Evolutionary conservation across 2,797 vertebrate species (phyloP).

Genomic region (Sylvia borin): DNA sequence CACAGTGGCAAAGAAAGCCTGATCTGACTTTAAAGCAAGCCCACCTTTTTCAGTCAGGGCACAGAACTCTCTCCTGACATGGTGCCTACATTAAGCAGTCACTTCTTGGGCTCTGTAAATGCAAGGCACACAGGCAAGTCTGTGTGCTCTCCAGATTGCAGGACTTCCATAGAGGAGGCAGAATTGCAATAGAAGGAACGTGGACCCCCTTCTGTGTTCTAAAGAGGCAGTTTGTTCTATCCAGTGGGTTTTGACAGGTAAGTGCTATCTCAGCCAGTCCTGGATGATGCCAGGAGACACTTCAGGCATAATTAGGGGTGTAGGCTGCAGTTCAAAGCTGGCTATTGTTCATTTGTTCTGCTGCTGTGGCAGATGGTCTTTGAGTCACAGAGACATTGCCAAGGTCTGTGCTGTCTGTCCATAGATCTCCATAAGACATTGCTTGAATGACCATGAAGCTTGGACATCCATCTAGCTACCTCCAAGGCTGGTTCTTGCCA

Average conservation of each 20-base stretch:
- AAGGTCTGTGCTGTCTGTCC: not conserved
- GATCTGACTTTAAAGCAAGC: not conserved
- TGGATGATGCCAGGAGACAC: not conserved
- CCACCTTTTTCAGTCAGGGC: not conserved
- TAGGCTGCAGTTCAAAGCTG: not conserved
- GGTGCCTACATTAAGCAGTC: not conserved
- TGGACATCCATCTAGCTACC: not conserved
- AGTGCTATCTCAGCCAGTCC: not conserved
- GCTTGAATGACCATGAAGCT: not conserved
- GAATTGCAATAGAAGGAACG: not conserved
- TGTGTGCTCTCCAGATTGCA: not conserved
- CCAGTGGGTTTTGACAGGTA: not conserved
- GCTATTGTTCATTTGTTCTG: not conserved
- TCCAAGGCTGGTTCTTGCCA: not conserved
- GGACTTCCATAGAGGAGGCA: not conserved
- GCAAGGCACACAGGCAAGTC: not conserved
- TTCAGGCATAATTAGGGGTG: not conserved
- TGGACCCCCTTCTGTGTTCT: not conserved
- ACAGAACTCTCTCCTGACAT: not conserved
- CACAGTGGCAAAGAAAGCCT: not conserved
- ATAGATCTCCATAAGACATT: conserved; percentile 7
- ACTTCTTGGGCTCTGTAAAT: not conserved
- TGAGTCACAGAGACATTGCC: not conserved
- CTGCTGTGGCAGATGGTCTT: not conserved
- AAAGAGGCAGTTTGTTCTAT: not conserved